phyloP scores from a whole-genome alignment of 2,888 invertebrate genomes.

The Dascillus cervinus region DNA sequence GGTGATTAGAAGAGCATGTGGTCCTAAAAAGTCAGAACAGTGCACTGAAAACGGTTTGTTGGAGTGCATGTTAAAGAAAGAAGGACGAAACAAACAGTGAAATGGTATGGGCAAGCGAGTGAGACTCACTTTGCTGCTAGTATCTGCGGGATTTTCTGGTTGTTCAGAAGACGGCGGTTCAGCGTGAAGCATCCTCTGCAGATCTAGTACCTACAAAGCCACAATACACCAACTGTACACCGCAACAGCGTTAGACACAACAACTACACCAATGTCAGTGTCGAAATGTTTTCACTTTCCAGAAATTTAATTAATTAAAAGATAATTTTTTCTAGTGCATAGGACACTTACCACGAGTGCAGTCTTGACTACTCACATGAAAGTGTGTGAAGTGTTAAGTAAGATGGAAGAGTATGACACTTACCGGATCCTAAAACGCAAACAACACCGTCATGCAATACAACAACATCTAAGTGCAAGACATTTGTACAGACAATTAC shows the following conservation, averaged over 20 bases:
- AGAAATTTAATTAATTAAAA: too few relatives aligned
- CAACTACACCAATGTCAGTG: too few relatives aligned
- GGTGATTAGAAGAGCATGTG: too few relatives aligned
- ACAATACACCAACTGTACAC: constrained; percentile 34
- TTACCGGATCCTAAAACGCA: constrained; percentile 46
- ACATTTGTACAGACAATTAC: constrained; percentile 11
- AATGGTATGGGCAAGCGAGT: constrained; percentile 17
- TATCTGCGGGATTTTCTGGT: constrained; percentile 46
- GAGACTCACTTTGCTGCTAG: constrained; percentile 40
- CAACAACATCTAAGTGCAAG: constrained; percentile 26
- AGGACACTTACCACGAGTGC: constrained; percentile 28
- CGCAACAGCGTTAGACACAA: constrained; percentile 5
- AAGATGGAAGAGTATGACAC: constrained; percentile 31
- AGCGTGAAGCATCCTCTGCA: constrained; percentile 73
- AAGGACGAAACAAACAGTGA: too few relatives aligned
- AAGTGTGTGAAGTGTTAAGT: constrained; percentile 19
- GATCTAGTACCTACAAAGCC: constrained; percentile 67
- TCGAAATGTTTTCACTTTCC: too few relatives aligned
- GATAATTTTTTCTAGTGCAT: too few relatives aligned
- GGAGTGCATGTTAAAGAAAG: too few relatives aligned
- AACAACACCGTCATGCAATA: constrained; percentile 40
- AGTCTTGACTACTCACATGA: constrained; percentile 32
- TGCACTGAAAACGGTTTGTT: too few relatives aligned
- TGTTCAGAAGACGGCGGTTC: constrained; percentile 55
- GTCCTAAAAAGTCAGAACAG: too few relatives aligned